Percentiles rank a stretch among this genome's conserved stretches.
These are phyloP conservation scores for Ictalurus furcatus DNA, from an alignment of 2,113 vertebrate genomes.

Conservation along the genomic window DNA sequence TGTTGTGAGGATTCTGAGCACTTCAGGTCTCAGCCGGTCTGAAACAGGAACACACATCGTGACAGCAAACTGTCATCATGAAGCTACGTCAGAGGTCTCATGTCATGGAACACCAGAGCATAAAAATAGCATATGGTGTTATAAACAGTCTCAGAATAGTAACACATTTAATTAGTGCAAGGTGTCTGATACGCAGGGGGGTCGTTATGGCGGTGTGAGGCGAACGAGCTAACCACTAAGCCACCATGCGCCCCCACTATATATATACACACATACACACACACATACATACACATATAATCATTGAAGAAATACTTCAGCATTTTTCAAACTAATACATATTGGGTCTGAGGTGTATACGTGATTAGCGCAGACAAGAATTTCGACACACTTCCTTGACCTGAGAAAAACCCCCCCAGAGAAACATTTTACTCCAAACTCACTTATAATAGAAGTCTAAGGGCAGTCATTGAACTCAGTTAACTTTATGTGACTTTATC, in stretches of 20 bases:
- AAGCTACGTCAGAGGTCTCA: not conserved
- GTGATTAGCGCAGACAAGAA: too few species aligned
- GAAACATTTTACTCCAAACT: too few species aligned
- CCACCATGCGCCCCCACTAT: too few species aligned
- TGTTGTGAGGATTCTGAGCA: conserved; percentile 13
- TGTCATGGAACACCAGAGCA: not conserved
- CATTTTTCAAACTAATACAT: not conserved
- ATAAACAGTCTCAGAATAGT: conserved; percentile 25
- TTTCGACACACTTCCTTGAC: not conserved
- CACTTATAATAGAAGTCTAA: too few species aligned
- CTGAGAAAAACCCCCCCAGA: not conserved
- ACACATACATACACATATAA: not conserved
- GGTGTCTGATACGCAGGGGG: not conserved
- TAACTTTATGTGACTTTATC: too few species aligned
- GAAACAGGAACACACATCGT: not conserved
- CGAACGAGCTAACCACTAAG: too few species aligned
- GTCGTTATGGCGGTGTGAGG: not conserved
- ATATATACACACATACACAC: too few species aligned
- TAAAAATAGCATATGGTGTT: conserved; percentile 12
- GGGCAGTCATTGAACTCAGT: too few species aligned
- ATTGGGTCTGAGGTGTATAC: not conserved
- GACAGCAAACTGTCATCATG: not conserved
- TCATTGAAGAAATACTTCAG: not conserved
- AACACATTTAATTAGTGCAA: not conserved
- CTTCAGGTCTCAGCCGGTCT: conserved; percentile 1